Percentiles rank a stretch among this genome's conserved stretches.
Evolutionary conservation across 2,888 invertebrate genomes (phyloP).

Genomic region (Tipula vernalis): DNA sequence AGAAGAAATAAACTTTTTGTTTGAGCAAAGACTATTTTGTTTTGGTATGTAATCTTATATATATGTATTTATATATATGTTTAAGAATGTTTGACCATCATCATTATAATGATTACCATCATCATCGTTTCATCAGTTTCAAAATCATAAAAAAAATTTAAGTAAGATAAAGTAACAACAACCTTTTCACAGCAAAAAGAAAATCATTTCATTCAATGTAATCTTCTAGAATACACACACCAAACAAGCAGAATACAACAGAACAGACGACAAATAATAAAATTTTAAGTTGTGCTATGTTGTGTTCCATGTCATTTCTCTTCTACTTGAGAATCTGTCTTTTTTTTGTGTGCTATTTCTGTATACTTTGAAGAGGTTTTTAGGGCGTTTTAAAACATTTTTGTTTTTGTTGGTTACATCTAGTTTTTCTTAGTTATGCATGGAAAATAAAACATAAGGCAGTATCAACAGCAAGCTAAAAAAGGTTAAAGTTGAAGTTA

Average conservation of each 20-base stretch:
- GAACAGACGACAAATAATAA: not conserved
- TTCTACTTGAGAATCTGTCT: not conserved
- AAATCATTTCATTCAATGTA: not conserved
- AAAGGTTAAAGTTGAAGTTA: not conserved
- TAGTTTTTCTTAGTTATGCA: not conserved
- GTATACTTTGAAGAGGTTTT: not conserved
- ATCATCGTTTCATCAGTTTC: not conserved
- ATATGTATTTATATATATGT: not conserved
- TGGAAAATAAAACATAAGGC: not conserved
- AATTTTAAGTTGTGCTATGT: not conserved
- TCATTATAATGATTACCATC: not conserved
- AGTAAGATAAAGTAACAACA: not conserved
- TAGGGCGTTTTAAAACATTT: not conserved
- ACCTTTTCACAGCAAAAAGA: not conserved
- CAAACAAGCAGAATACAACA: not conserved
- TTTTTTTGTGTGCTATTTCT: not conserved
- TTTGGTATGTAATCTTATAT: not conserved
- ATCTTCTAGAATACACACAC: not conserved
- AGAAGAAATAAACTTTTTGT: not conserved
- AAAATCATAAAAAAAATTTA: not conserved
- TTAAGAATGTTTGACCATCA: not conserved
- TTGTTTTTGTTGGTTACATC: not conserved
- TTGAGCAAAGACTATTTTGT: not conserved
- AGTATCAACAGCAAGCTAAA: not conserved
- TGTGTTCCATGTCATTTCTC: not conserved